Percentiles rank a stretch among this genome's conserved stretches.
phyloP scores from a whole-genome alignment of 2,113 vertebrate species.

The Antigone vipio region DNA sequence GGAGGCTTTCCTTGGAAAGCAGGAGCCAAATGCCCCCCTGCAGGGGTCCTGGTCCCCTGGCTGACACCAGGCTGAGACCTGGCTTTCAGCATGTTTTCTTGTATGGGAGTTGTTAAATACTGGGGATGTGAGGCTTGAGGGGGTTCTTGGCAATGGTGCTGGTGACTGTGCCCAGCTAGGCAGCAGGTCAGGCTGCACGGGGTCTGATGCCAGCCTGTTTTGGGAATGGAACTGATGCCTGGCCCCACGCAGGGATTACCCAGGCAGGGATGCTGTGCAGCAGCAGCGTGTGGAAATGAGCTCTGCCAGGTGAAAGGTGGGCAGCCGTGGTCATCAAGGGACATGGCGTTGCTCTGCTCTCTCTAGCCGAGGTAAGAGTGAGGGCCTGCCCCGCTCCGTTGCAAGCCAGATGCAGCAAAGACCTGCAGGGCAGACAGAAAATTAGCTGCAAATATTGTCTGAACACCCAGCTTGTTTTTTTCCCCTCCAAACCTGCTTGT shows the following conservation, averaged over 20 bases:
- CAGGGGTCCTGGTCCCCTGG: neutral
- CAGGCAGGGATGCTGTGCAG: neutral
- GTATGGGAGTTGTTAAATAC: neutral
- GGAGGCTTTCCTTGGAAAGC: neutral
- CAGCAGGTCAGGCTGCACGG: neutral
- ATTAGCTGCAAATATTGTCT: neutral
- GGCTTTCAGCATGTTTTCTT: neutral
- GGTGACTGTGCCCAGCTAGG: neutral
- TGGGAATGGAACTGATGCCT: neutral
- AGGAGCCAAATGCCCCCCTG: accelerated
- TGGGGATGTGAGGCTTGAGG: neutral
- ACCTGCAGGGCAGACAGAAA: neutral
- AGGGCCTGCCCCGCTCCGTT: neutral
- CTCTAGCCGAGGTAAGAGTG: neutral
- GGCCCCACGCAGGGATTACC: neutral
- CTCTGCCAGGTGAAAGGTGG: neutral
- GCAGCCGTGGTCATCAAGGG: accelerated
- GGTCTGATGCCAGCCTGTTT: neutral
- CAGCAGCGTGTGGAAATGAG: accelerated
- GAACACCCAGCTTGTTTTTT: neutral
- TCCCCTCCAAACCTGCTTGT: neutral
- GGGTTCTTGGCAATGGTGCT: neutral
- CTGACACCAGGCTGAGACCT: accelerated
- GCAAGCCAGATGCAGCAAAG: neutral
- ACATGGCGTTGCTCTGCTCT: accelerated